Evolutionary conservation across 92 coral and sea anemone species (phyloP).

Genomic region (Bergia sp.): DNA sequence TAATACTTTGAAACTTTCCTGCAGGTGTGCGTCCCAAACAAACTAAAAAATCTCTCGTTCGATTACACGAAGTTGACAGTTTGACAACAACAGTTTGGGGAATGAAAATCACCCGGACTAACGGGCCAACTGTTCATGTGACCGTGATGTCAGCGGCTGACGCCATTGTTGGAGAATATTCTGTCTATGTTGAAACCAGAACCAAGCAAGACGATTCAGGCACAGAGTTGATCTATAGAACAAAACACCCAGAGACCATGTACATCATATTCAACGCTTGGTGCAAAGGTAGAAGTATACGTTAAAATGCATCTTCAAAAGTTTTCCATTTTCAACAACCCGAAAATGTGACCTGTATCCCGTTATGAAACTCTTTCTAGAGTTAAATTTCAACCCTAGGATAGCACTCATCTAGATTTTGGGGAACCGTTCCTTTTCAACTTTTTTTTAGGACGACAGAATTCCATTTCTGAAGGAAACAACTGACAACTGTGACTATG

Average conservation of each 20-base stretch:
- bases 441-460: no score
- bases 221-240: constrained; percentile 11
- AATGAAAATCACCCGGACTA: background rate
- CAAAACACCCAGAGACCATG: background rate
- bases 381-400: no score
- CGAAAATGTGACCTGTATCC: no score
- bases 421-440: no score
- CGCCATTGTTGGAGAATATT: constrained; percentile 29
- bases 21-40: background rate
- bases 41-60: constrained; percentile 12
- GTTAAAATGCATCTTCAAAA: background rate
- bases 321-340: no score
- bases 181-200: constrained; percentile 12
- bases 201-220: background rate
- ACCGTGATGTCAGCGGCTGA: constrained; percentile 25
- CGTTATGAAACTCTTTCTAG: no score
- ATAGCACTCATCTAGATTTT: no score
- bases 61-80: background rate
- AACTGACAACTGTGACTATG: no score
- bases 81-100: constrained; percentile 18
- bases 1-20: background rate
- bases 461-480: no score
- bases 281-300: constrained; percentile 11
- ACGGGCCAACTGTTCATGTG: background rate
- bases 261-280: constrained; percentile 27